Conservation (phyloP, 2,113 vertebrate genomes). For the Oreochromis spilurus region DNA sequence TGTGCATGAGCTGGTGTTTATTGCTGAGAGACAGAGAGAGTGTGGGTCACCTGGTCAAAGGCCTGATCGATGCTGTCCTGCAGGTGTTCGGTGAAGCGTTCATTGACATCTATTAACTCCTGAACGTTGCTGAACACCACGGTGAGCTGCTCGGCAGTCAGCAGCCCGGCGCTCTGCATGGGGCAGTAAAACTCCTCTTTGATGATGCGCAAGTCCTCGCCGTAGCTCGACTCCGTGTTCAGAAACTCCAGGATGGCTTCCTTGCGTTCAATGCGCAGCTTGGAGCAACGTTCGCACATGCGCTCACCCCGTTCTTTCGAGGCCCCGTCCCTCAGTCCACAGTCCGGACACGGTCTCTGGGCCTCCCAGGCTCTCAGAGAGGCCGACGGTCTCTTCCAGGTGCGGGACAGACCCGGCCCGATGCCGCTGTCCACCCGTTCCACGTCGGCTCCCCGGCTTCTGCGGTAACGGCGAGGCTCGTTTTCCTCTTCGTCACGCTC, state of each 20-base stretch:
- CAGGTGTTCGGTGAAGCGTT: constrained; percentile 83
- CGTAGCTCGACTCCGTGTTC: constrained; percentile 85
- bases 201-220: constrained; percentile 85
- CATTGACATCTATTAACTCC: constrained; percentile 85
- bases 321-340: constrained; percentile 76
- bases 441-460: constrained; percentile 67
- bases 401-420: constrained; percentile 76
- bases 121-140: constrained; percentile 86
- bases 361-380: constrained; percentile 80
- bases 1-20: not conserved
- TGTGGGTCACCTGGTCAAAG: constrained; percentile 78
- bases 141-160: constrained; percentile 80
- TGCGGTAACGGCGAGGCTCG: constrained; percentile 57
- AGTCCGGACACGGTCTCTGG: constrained; percentile 83
- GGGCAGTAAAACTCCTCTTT: constrained; percentile 87
- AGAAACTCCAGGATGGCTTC: constrained; percentile 90
- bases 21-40: not conserved
- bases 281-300: constrained; percentile 83
- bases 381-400: constrained; percentile 78
- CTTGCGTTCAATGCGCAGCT: constrained; percentile 82
- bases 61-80: constrained; percentile 86
- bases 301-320: constrained; percentile 68
- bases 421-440: constrained; percentile 85
- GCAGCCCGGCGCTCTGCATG: constrained; percentile 83
- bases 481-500: constrained; percentile 74